A percentile compares a stretch with the other conserved stretches of the same genome.
These are phyloP conservation scores for Sitophilus oryzae DNA, from an alignment of 1,140 invertebrate species.

Conservation along the genomic window DNA sequence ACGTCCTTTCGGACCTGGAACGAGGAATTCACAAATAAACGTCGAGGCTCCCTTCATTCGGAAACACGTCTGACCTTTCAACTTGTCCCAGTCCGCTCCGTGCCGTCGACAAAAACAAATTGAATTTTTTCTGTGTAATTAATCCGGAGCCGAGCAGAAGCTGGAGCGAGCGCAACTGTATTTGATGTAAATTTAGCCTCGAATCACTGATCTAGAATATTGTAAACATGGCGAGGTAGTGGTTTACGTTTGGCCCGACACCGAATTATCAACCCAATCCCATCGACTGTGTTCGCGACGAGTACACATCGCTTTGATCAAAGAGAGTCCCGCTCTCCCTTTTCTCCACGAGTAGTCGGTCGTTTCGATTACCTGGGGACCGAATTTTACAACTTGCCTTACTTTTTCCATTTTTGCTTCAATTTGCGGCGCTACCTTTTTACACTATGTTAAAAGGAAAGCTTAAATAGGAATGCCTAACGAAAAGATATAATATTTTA, in stretches of 20 bases:
- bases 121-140: slow-evolving; percentile 11
- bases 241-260: slow-evolving; percentile 35
- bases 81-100: too few relatives aligned
- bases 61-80: too few relatives aligned
- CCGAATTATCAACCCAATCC: slow-evolving; percentile 39
- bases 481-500: too few relatives aligned
- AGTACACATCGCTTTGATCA: slow-evolving; percentile 18
- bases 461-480: too few relatives aligned
- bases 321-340: background rate
- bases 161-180: slow-evolving; percentile 12
- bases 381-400: too few relatives aligned
- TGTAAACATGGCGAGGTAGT: slow-evolving; percentile 37
- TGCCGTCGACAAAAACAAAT: too few relatives aligned
- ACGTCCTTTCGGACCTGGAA: too few relatives aligned
- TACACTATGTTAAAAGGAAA: too few relatives aligned
- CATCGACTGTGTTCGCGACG: slow-evolving; percentile 36
- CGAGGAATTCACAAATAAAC: too few relatives aligned
- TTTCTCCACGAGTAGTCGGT: slow-evolving; percentile 10
- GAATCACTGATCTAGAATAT: slow-evolving; percentile 41
- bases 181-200: slow-evolving; percentile 36
- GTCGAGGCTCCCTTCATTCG: too few relatives aligned
- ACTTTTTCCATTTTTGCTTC: too few relatives aligned
- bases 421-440: too few relatives aligned
- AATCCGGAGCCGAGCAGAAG: background rate
- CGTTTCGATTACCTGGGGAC: slow-evolving; percentile 31